These are phyloP conservation scores for Cryptus viduatorius DNA, from an alignment of 2,888 invertebrate species.

Conservation along the genomic window DNA sequence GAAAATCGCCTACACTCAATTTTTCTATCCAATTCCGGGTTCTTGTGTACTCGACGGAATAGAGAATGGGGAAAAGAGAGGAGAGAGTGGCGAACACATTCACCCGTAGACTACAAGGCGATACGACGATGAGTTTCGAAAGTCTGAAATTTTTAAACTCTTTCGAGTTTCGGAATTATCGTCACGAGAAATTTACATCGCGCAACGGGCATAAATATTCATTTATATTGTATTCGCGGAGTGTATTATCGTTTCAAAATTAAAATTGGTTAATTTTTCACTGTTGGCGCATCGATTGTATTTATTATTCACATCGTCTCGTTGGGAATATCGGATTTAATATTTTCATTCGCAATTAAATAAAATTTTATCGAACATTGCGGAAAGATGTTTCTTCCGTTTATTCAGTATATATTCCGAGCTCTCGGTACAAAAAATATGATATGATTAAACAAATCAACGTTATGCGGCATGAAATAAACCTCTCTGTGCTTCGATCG, in stretches of 20 bases:
- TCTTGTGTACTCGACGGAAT: constrained; percentile 49
- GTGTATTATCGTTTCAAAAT: background rate
- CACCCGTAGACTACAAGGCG: background rate
- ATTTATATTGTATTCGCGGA: background rate
- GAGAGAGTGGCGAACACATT: background rate
- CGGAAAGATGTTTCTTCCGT: too few relatives aligned
- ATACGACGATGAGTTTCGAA: background rate
- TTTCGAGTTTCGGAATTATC: background rate
- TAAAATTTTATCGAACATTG: too few relatives aligned
- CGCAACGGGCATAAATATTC: constrained; percentile 6
- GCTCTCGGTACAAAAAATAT: too few relatives aligned
- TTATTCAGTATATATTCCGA: too few relatives aligned
- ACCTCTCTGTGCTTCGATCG: background rate
- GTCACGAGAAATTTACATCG: background rate
- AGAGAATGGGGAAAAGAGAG: constrained; percentile 11
- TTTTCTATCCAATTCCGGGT: constrained; percentile 57
- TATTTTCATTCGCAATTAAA: background rate
- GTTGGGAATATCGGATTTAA: background rate
- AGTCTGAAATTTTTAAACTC: background rate
- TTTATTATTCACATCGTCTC: constrained; percentile 10
- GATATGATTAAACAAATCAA: background rate
- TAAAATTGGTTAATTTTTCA: constrained; percentile 9
- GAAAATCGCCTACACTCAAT: constrained; percentile 64
- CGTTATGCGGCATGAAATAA: too few relatives aligned
- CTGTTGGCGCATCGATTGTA: background rate